Evolutionary conservation across 2,113 vertebrate genomes (phyloP), one percentile per base, ranked within the genome.

Genomic region (Andinoacara biseriatus): DNA sequence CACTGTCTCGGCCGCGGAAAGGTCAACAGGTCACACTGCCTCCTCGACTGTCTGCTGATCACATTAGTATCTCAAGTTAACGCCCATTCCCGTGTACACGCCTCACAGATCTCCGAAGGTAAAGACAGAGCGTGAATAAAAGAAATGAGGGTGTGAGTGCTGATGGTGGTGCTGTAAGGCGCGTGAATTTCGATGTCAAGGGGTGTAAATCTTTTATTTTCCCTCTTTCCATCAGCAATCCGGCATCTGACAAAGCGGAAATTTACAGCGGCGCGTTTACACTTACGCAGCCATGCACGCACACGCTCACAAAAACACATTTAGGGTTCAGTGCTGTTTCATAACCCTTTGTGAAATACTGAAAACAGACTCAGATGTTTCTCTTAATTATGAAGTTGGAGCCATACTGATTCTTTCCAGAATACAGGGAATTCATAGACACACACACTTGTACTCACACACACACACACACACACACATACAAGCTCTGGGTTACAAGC

Each of bases 161-260:
- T 78, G 77, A 82, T 84, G 67, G 62, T 26, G 58, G 58, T 40
- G 65, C 75, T 49, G 13, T 5, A 24, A 35, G 43, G 62, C 20
- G 26, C 59, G 3, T 87, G 80, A n/a, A 65, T 82, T 77, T 86
- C 77, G 52, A 85, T 90, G 65, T 86, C 76, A 58, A 76, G 35
- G 29, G 74, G 78, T 85, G 84, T 82, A 82, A 80, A 89, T 92
- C 54, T 82, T 84, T 87, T 38, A 79, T 86, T 81, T 86, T 20
- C 31, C 29, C 56, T 74, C 46, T 78, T 61, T 86, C 67, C 56
- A 76, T 86, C 57, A 76, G 54, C 38, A 72, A 81, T 72, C 35
- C 52, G 54, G 29, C 1, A 11, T 20, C 79, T 81, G 80, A 84
- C 81, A 84, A 89, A 67, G 87, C 79, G 83, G 78, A 86, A 81